Evolutionary conservation across 1,140 invertebrate species (phyloP), one percentile per base, ranked within the genome.

Genomic region (Hylyphantes graminicola): DNA sequence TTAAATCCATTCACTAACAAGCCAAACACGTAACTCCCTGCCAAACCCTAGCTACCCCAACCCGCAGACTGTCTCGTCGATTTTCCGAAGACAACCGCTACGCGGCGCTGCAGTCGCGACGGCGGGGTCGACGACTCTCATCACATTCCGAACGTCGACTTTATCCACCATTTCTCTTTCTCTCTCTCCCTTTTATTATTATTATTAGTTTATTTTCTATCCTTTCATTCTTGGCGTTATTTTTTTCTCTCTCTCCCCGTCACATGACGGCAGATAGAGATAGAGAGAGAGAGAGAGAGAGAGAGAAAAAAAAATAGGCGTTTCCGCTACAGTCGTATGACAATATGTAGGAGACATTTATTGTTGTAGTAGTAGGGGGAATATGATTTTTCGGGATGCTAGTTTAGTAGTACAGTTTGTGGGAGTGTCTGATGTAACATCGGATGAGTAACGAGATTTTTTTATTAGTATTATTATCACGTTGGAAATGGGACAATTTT

Each of bases 171-270:
- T 35, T 35, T 35, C 35, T 35, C 13, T 59, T 11, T 76, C 59
- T 35, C 59, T 48, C 51, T 76, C 21, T 76, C 19, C 10, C 57
- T 81, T 72, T 79, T 67, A 59, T 81, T 72, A 72, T 81, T 81
- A 81, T 81, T 81, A 73, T 81, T 81, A 59, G 65, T 73, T 72
- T 81, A 59, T 81, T 81, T 80, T 70, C 53, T 17, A n/a, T n/a
- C 63, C n/a, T 65, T 78, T 77, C 55, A 65, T 55, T 65, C 50
- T 77, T 67, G 50, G 10, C n/a, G n/a, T 35, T 76, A 54, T 21
- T 67, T 67, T 13, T 67, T 48, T 67, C n/a, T 7, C 67, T 70
- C 68, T 70, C 50, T 50, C 54, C 53, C 53, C 50, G 50, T 65
- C 48, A 21, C 35, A 19, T 65, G 53, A 70, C 63, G 35, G 21